A percentile compares a stretch with the other conserved stretches of the same genome.
Conservation (phyloP, 2,888 invertebrate species). For the Marasmarcha lunaedactyla region DNA sequence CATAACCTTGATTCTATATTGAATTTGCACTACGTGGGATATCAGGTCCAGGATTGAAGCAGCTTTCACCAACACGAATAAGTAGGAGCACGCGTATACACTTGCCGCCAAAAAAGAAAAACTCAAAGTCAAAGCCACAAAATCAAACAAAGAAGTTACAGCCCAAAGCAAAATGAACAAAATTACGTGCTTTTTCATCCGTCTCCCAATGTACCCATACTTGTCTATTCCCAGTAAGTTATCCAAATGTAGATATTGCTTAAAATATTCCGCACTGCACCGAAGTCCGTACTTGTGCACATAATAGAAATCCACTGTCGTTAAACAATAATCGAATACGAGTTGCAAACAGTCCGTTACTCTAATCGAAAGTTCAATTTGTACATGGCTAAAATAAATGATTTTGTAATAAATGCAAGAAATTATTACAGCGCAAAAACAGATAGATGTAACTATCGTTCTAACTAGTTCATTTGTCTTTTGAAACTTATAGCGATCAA, state of each 20-base stretch:
- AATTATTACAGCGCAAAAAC: too few relatives aligned
- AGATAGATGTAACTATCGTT: too few relatives aligned
- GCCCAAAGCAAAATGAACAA: conserved; percentile 29
- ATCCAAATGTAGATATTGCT: conserved; percentile 36
- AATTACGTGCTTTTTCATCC: conserved; percentile 22
- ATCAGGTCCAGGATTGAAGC: conserved; percentile 38
- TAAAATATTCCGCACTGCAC: conserved; percentile 32
- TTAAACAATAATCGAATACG: conserved; percentile 36
- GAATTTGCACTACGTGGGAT: conserved; percentile 35
- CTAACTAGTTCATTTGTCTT: too few relatives aligned
- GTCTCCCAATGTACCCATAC: conserved; percentile 22
- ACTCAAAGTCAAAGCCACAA: conserved; percentile 28
- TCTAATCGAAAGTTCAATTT: conserved; percentile 28
- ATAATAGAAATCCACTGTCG: conserved; percentile 35
- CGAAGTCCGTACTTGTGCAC: conserved; percentile 35
- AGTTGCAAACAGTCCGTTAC: conserved; percentile 37
- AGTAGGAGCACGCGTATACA: conserved; percentile 27
- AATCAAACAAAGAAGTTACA: conserved; percentile 27
- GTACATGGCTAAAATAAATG: not conserved
- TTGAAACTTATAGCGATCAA: too few relatives aligned
- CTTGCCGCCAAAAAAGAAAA: conserved; percentile 26
- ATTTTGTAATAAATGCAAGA: conserved; percentile 29
- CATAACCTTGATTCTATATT: conserved; percentile 25
- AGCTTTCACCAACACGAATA: conserved; percentile 43
- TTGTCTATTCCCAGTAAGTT: conserved; percentile 25